A percentile compares a stretch with the other conserved stretches of the same genome.
These are phyloP conservation scores for Tyria jacobaeae DNA, from an alignment of 2,888 invertebrate genomes.

Conservation along the genomic window DNA sequence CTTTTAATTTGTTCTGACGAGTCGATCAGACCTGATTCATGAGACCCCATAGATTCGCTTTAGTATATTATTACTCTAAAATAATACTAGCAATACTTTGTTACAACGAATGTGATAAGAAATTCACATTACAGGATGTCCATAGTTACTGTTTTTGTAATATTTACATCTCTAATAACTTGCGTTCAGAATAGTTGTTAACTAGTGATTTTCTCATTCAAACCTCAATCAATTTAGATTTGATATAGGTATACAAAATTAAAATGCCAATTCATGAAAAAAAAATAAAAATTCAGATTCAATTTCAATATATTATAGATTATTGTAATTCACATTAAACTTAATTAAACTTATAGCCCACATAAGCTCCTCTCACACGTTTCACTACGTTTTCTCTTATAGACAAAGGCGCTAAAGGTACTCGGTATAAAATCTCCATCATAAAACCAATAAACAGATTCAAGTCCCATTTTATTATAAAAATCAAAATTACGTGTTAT, in stretches of 20 bases:
- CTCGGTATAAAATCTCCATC: slow-evolving; percentile 86
- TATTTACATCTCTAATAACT: no score
- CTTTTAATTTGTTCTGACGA: no score
- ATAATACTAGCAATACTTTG: neutral
- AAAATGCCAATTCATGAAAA: slow-evolving; percentile 83
- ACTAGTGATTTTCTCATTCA: neutral
- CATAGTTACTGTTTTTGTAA: no score
- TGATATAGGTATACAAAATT: slow-evolving; percentile 57
- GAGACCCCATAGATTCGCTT: neutral
- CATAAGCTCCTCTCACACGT: slow-evolving; percentile 85
- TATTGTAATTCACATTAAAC: slow-evolving; percentile 87
- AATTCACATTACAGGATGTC: neutral
- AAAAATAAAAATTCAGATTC: slow-evolving; percentile 84
- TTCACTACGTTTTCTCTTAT: slow-evolving; percentile 78
- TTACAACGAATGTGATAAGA: neutral
- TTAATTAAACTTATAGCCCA: slow-evolving; percentile 86
- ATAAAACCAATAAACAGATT: slow-evolving; percentile 87
- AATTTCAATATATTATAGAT: slow-evolving; percentile 87
- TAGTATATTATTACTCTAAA: neutral
- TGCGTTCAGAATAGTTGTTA: neutral
- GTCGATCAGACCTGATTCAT: neutral
- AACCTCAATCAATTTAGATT: slow-evolving; percentile 13
- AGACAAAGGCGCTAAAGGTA: slow-evolving; percentile 85
- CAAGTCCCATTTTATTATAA: slow-evolving; percentile 87
- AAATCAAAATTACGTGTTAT: slow-evolving; percentile 87